A percentile compares a stretch with the other conserved stretches of the same genome.
These are phyloP conservation scores for Deroptyus accipitrinus DNA, from an alignment of 2,113 vertebrate genomes.

Conservation along the genomic window DNA sequence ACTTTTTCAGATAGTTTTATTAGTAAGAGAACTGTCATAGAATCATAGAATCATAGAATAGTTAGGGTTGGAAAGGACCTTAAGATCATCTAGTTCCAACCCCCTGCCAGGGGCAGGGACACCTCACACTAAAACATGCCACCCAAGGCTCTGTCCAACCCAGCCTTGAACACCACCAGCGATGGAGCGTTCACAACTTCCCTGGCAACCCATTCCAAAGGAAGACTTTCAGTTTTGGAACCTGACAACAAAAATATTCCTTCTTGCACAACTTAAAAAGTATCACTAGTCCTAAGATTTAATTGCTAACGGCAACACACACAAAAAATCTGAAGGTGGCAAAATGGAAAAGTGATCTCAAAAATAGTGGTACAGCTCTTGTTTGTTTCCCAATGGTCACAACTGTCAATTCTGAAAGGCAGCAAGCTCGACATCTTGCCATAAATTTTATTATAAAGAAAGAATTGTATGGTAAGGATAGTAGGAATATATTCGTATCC, in stretches of 20 bases:
- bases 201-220: background rate
- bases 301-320: fast-evolving
- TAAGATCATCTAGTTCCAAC: too few relatives aligned
- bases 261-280: background rate
- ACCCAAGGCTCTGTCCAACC: too few relatives aligned
- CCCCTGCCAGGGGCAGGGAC: too few relatives aligned
- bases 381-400: background rate
- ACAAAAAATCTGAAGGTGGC: background rate
- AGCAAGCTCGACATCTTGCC: background rate
- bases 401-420: background rate
- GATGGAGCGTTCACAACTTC: too few relatives aligned
- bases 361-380: background rate
- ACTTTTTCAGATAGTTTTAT: background rate
- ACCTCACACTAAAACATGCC: too few relatives aligned
- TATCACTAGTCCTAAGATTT: background rate
- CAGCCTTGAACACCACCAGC: too few relatives aligned
- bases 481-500: background rate
- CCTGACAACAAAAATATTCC: background rate
- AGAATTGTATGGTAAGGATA: background rate
- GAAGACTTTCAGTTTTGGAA: background rate
- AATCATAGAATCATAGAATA: too few relatives aligned
- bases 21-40: background rate
- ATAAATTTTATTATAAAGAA: background rate
- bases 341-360: background rate
- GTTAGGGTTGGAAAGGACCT: too few relatives aligned